Evolutionary conservation across 2,797 vertebrate genomes (phyloP).

Genomic region (Acrossocheilus fasciatus): DNA sequence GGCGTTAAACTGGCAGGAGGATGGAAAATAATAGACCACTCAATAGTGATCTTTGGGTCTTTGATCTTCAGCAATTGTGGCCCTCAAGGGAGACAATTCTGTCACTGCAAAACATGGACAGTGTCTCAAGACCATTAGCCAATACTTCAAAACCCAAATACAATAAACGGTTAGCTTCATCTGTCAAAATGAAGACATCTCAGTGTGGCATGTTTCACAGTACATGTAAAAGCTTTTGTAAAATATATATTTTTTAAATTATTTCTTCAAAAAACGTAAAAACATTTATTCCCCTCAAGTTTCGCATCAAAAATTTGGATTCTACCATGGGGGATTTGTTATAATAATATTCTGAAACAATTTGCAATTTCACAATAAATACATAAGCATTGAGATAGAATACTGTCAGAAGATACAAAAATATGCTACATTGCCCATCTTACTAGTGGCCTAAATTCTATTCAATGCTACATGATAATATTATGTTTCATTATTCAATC

Average conservation of each 20-base stretch:
- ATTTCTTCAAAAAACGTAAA: neutral
- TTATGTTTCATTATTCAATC: conserved; percentile 10
- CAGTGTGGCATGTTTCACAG: neutral
- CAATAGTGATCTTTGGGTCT: conserved; percentile 34
- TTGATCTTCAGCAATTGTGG: conserved; percentile 55
- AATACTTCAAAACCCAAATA: neutral
- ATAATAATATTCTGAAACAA: neutral
- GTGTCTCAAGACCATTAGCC: neutral
- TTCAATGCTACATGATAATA: neutral
- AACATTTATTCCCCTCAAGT: no score
- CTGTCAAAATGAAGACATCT: neutral
- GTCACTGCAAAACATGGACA: conserved; percentile 33
- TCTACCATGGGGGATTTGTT: neutral
- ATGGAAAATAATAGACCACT: conserved; percentile 26
- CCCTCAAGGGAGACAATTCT: conserved; percentile 53
- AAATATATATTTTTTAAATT: no score
- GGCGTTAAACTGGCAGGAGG: conserved; percentile 49
- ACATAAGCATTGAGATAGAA: neutral
- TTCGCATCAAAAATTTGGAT: neutral
- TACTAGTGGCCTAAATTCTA: neutral
- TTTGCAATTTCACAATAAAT: neutral
- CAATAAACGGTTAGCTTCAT: neutral
- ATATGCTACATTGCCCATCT: neutral
- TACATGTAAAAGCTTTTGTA: neutral
- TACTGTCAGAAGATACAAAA: neutral